phyloP scores from a whole-genome alignment of 1,140 invertebrate species.

The Mamestra configurata region DNA sequence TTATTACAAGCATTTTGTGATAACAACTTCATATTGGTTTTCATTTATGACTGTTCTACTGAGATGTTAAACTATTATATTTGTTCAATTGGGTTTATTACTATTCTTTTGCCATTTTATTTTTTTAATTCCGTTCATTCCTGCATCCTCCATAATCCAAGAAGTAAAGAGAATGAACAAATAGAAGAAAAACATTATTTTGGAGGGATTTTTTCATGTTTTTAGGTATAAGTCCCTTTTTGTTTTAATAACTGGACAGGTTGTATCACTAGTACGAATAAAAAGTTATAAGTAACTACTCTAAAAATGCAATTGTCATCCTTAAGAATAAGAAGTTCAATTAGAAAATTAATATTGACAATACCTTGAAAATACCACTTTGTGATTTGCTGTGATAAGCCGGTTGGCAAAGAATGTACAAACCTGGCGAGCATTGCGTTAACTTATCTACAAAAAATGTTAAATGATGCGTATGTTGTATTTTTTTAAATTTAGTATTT shows the following conservation, averaged over 20 bases:
- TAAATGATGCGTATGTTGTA: neutral
- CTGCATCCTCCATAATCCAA: neutral
- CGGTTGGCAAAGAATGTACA: slow-evolving; percentile 82
- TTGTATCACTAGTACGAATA: neutral
- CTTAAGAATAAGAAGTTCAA: neutral
- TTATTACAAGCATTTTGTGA: too few relatives aligned
- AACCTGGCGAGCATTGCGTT: slow-evolving; percentile 84
- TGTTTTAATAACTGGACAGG: too few relatives aligned
- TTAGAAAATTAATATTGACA: slow-evolving; percentile 38
- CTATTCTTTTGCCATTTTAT: neutral
- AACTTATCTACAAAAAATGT: neutral
- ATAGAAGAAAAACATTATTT: slow-evolving; percentile 56
- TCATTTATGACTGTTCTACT: neutral
- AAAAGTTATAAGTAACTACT: too few relatives aligned
- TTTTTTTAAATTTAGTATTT: neutral
- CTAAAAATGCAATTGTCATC: neutral
- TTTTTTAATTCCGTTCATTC: neutral
- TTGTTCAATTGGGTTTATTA: neutral
- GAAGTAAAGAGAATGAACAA: neutral
- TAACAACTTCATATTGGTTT: neutral
- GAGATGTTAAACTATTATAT: neutral
- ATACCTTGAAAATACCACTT: slow-evolving; percentile 90
- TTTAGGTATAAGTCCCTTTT: too few relatives aligned
- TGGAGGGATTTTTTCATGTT: too few relatives aligned
- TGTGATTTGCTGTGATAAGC: slow-evolving; percentile 85